phyloP scores from a whole-genome alignment of 1,140 invertebrate genomes.

The Planococcus citri region DNA sequence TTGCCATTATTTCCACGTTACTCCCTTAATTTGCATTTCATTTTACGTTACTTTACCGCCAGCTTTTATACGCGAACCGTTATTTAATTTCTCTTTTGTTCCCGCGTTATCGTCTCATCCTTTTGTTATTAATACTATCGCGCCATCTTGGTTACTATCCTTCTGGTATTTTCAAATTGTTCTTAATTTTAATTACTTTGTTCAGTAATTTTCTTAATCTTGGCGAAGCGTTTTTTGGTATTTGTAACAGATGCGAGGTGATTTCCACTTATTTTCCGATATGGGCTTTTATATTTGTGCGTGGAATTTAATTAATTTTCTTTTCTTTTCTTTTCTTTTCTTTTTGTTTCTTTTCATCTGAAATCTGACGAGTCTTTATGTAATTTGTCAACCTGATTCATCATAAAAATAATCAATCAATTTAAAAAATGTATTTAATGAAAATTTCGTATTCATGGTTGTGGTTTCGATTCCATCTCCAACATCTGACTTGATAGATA shows the following conservation, averaged over 20 bases:
- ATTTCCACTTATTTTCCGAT: background rate
- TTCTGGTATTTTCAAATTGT: conserved; percentile 18
- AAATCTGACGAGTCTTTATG: too few species aligned
- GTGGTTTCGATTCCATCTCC: too few species aligned
- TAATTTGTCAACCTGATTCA: too few species aligned
- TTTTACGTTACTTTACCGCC: conserved; percentile 18
- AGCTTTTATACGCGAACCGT: conserved; percentile 10
- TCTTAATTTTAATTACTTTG: conserved; percentile 20
- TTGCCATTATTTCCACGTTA: conserved; percentile 18
- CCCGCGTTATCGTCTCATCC: conserved; percentile 11
- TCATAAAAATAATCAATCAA: too few species aligned
- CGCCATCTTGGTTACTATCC: conserved; percentile 10
- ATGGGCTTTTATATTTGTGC: background rate
- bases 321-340: too few species aligned
- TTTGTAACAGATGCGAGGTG: background rate
- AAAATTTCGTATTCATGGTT: too few species aligned
- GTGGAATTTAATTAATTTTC: background rate
- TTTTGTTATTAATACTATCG: conserved; percentile 18
- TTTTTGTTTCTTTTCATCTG: too few species aligned
- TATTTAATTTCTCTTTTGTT: conserved; percentile 20
- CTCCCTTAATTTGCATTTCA: conserved; percentile 17
- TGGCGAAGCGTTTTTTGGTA: background rate
- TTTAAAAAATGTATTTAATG: too few species aligned
- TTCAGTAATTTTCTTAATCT: conserved; percentile 19
- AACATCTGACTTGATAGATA: too few species aligned